Evolutionary conservation across 2,888 invertebrate species (phyloP).

Genomic region (Sminthurides aquaticus): DNA sequence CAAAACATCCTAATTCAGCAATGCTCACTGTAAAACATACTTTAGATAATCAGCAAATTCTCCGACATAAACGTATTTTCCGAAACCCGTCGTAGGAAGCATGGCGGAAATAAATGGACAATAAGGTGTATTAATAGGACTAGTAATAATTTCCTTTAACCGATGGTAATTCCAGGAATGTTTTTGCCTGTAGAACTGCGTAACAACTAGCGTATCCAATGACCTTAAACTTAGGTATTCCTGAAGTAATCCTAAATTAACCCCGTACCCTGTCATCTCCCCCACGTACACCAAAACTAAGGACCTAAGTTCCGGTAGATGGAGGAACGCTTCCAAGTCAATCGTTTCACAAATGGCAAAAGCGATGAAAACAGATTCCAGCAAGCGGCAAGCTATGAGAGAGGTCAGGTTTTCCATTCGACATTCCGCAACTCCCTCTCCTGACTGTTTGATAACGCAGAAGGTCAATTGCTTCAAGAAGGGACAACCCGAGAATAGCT

Average conservation of each 20-base stretch:
- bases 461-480: slow-evolving; percentile 10
- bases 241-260: slow-evolving; percentile 8
- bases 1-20: no score
- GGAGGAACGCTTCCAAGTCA: slow-evolving; percentile 9
- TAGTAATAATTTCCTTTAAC: slow-evolving; percentile 10
- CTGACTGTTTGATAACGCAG: background rate
- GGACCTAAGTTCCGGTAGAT: slow-evolving; percentile 10
- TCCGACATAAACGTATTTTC: slow-evolving; percentile 15
- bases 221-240: slow-evolving; percentile 1
- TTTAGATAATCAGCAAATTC: slow-evolving; percentile 1
- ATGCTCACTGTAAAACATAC: background rate
- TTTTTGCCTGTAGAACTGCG: slow-evolving; percentile 15
- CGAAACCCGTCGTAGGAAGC: background rate
- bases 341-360: slow-evolving; percentile 15
- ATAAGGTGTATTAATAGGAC: slow-evolving; percentile 4
- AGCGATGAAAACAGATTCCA: slow-evolving; percentile 14
- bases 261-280: slow-evolving; percentile 3
- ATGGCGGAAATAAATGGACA: slow-evolving; percentile 10
- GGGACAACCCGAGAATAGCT: slow-evolving; percentile 4
- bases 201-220: slow-evolving; percentile 9
- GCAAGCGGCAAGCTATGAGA: slow-evolving; percentile 5
- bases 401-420: background rate
- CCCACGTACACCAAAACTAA: slow-evolving; percentile 16
- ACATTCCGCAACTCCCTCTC: background rate
- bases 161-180: slow-evolving; percentile 3